These are phyloP conservation scores for Sternotherus odoratus DNA, from an alignment of 2,797 vertebrate species.

Conservation along the genomic window DNA sequence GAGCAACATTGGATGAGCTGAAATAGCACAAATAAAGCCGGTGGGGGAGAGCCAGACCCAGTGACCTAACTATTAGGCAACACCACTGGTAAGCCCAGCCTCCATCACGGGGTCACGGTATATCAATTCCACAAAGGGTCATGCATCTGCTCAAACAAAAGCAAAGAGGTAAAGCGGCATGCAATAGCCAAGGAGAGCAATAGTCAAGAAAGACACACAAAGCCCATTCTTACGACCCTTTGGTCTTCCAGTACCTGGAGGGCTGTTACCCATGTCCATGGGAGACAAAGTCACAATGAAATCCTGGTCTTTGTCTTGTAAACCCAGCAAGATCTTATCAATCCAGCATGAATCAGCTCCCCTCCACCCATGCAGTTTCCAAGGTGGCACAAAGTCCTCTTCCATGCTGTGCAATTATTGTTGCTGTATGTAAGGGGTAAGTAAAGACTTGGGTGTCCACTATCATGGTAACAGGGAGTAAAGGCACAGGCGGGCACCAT, in stretches of 20 bases:
- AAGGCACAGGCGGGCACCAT: too few species aligned
- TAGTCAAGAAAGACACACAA: neutral
- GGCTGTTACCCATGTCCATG: neutral
- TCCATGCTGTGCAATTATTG: too few species aligned
- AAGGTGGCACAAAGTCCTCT: neutral
- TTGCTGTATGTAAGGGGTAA: too few species aligned
- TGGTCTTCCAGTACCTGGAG: neutral
- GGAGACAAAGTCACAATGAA: neutral
- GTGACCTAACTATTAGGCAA: too few species aligned
- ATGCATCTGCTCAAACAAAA: neutral
- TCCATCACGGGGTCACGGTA: neutral
- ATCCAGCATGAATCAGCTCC: neutral
- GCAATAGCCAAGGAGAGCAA: neutral
- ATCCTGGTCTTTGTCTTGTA: neutral
- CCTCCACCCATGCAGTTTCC: neutral
- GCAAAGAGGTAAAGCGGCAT: neutral
- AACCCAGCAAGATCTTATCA: neutral
- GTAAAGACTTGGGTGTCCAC: too few species aligned
- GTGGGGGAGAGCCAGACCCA: too few species aligned
- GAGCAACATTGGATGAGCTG: constrained; percentile 12
- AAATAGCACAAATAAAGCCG: neutral
- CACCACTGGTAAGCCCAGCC: too few species aligned
- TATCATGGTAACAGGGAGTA: too few species aligned
- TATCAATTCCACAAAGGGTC: neutral
- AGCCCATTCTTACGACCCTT: neutral